Evolutionary conservation across 2,888 invertebrate species (phyloP).

Genomic region (Cantharis flavilabris): DNA sequence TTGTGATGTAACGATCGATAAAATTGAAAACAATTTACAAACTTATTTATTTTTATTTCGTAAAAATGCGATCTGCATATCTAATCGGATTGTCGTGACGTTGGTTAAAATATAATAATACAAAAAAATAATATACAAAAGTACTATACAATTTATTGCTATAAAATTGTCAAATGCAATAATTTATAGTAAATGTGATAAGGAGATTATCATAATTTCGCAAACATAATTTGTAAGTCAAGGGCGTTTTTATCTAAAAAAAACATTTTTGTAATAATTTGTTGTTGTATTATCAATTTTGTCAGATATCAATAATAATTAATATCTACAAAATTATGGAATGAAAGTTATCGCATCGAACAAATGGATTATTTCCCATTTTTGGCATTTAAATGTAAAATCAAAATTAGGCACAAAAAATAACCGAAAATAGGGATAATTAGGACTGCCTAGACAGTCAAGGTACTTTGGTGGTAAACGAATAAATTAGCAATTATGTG

Average conservation of each 20-base stretch:
- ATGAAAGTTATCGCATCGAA: not conserved
- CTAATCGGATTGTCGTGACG: not conserved
- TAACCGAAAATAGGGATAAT: too few species aligned
- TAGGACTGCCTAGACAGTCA: not conserved
- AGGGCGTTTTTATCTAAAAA: not conserved
- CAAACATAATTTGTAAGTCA: not conserved
- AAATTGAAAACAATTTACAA: not conserved
- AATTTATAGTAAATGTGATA: not conserved
- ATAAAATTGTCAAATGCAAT: not conserved
- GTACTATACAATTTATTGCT: not conserved
- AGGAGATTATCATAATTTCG: not conserved
- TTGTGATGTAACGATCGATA: not conserved
- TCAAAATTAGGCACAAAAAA: too few species aligned
- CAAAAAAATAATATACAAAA: not conserved
- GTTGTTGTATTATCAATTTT: not conserved
- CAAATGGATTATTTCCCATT: not conserved
- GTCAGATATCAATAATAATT: not conserved
- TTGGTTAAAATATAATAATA: not conserved
- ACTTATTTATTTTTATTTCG: not conserved
- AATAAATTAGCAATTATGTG: not conserved
- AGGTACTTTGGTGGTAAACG: not conserved
- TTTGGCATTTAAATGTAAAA: not conserved
- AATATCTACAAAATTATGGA: not conserved
- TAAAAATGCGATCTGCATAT: not conserved
- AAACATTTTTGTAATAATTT: not conserved